phyloP scores from a whole-genome alignment of 1,140 invertebrate species.

The Lasaia peninsularis region DNA sequence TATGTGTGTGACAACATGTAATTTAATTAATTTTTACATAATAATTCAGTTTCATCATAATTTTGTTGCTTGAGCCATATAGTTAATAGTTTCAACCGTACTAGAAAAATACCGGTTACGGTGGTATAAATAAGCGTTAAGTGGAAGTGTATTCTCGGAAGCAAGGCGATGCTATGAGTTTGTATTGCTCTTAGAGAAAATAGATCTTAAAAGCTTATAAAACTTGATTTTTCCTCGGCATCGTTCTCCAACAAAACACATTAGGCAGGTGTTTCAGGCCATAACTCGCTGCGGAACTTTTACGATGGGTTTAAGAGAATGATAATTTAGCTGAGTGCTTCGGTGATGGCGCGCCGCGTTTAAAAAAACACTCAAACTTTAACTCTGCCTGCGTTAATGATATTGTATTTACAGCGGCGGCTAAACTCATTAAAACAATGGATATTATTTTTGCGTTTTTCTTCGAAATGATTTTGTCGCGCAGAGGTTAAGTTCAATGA shows the following conservation, averaged over 20 bases:
- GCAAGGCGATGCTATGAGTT: neutral
- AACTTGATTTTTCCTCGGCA: slow-evolving; percentile 7
- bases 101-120: no score
- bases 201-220: slow-evolving; percentile 4
- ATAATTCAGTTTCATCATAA: no score
- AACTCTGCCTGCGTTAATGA: slow-evolving; percentile 7
- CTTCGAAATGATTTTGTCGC: no score
- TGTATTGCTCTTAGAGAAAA: slow-evolving; percentile 1
- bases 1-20: no score
- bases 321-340: slow-evolving; percentile 13
- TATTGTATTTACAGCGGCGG: slow-evolving; percentile 6
- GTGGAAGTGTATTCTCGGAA: neutral
- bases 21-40: no score
- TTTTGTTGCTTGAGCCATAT: no score
- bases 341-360: neutral
- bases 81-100: no score
- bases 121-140: no score
- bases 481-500: no score
- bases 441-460: no score
- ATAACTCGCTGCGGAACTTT: slow-evolving; percentile 6
- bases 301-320: slow-evolving; percentile 5
- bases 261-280: slow-evolving; percentile 2
- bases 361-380: slow-evolving; percentile 12
- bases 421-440: slow-evolving; percentile 10
- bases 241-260: neutral